Conservation (phyloP, 1,140 invertebrate genomes). For the Amphibalanus amphitrite region DNA sequence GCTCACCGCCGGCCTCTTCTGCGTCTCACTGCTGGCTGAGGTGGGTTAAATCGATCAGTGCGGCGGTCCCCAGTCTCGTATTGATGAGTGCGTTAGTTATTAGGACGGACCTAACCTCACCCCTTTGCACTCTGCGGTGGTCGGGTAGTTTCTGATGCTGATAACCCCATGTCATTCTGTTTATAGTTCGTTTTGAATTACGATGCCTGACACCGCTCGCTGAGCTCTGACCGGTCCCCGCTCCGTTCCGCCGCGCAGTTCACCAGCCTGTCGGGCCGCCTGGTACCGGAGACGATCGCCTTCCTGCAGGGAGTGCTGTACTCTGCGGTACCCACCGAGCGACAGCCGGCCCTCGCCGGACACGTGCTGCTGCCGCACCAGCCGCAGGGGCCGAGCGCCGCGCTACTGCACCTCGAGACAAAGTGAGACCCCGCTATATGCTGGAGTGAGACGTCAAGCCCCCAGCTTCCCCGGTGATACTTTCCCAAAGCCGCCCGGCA, state of each 20-base stretch:
- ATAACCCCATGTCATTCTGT: too few species aligned
- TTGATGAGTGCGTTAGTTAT: too few species aligned
- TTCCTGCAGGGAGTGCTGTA: slow-evolving; percentile 51
- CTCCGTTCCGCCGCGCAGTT: slow-evolving; percentile 37
- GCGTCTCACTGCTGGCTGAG: slow-evolving; percentile 52
- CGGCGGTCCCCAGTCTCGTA: too few species aligned
- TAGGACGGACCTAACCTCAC: too few species aligned
- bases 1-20: slow-evolving; percentile 56
- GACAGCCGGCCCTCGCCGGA: neutral
- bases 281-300: slow-evolving; percentile 55
- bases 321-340: slow-evolving; percentile 29
- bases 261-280: slow-evolving; percentile 57
- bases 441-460: too few species aligned
- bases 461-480: too few species aligned
- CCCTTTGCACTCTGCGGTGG: too few species aligned
- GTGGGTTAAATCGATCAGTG: slow-evolving; percentile 33
- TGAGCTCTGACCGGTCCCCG: neutral
- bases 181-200: too few species aligned
- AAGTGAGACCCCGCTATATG: neutral
- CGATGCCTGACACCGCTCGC: too few species aligned
- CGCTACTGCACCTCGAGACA: neutral
- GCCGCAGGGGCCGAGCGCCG: neutral
- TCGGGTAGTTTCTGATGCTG: too few species aligned
- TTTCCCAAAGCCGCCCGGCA: too few species aligned
- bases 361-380: neutral